A percentile compares a stretch with the other conserved stretches of the same genome.
Evolutionary conservation across 2,888 invertebrate species (phyloP).

Genomic region (Lithosia quadra): DNA sequence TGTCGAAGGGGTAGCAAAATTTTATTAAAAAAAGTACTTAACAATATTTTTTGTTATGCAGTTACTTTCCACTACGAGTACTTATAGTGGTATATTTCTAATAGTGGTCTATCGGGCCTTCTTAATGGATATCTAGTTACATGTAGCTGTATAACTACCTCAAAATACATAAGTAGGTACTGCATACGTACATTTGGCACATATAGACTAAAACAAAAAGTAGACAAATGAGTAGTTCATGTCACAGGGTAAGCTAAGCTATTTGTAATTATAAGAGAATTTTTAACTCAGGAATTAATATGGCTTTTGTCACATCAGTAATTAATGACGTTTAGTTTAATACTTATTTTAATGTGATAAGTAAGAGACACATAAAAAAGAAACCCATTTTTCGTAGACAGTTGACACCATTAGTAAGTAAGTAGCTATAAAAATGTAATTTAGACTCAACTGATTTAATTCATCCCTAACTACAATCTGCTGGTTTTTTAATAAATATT

Average conservation of each 20-base stretch:
- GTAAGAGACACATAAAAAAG: too few species aligned
- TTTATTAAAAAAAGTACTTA: too few species aligned
- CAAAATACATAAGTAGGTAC: neutral
- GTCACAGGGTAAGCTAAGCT: neutral
- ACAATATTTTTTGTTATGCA: neutral
- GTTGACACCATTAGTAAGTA: too few species aligned
- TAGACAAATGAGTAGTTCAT: neutral
- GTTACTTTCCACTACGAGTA: neutral
- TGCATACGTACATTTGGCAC: neutral
- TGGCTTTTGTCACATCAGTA: neutral
- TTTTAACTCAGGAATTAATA: neutral
- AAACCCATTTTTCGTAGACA: too few species aligned
- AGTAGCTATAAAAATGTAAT: neutral
- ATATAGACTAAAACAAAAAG: neutral
- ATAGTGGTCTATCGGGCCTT: neutral
- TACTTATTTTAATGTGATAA: neutral
- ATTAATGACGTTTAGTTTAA: neutral
- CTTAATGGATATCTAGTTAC: neutral
- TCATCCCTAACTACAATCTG: neutral
- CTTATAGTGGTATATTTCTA: neutral
- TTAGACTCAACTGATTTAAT: neutral
- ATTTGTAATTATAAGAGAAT: neutral
- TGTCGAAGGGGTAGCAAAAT: neutral
- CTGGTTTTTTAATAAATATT: neutral
- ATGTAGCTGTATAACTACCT: neutral